Percentiles rank a stretch among this genome's conserved stretches.
Evolutionary conservation across 2,113 vertebrate genomes (phyloP).

Genomic region (Notothenia coriiceps): DNA sequence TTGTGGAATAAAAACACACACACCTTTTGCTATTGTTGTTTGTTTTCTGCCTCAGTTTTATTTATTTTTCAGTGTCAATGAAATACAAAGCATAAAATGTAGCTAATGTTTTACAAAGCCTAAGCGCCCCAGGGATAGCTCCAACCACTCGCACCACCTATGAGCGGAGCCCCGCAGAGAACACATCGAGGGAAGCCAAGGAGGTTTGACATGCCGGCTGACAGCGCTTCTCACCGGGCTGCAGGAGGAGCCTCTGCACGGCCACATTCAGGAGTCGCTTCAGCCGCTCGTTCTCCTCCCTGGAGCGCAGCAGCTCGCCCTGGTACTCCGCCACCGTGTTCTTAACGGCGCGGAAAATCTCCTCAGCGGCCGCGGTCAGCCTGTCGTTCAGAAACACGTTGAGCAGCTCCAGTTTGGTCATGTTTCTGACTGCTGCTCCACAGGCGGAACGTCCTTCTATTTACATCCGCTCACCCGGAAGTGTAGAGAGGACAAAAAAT

Average conservation of each 20-base stretch:
- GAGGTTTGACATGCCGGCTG: too few relatives aligned
- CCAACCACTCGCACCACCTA: too few relatives aligned
- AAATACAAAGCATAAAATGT: too few relatives aligned
- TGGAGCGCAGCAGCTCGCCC: slow-evolving; percentile 69
- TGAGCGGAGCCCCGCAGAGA: too few relatives aligned
- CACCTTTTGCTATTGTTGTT: too few relatives aligned
- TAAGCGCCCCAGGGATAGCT: too few relatives aligned
- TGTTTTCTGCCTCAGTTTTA: too few relatives aligned
- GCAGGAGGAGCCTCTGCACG: slow-evolving; percentile 73
- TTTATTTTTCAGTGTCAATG: too few relatives aligned
- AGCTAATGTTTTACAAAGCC: too few relatives aligned
- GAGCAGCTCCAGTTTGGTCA: slow-evolving; percentile 75
- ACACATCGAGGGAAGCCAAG: too few relatives aligned
- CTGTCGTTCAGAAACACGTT: slow-evolving; percentile 77
- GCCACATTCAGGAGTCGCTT: slow-evolving; percentile 67
- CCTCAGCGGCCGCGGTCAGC: slow-evolving; percentile 69
- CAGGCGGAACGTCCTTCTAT: slow-evolving; percentile 58
- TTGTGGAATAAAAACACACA: too few relatives aligned
- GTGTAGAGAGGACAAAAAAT: background rate
- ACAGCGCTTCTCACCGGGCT: slow-evolving; percentile 60
- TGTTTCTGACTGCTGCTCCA: slow-evolving; percentile 27
- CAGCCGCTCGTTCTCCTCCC: slow-evolving; percentile 77
- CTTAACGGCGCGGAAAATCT: slow-evolving; percentile 75
- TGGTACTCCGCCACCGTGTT: slow-evolving; percentile 71
- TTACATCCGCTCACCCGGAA: slow-evolving; percentile 73